phyloP scores from a whole-genome alignment of 64 coral and sea anemone species.

The Pocillopora damicornis region DNA sequence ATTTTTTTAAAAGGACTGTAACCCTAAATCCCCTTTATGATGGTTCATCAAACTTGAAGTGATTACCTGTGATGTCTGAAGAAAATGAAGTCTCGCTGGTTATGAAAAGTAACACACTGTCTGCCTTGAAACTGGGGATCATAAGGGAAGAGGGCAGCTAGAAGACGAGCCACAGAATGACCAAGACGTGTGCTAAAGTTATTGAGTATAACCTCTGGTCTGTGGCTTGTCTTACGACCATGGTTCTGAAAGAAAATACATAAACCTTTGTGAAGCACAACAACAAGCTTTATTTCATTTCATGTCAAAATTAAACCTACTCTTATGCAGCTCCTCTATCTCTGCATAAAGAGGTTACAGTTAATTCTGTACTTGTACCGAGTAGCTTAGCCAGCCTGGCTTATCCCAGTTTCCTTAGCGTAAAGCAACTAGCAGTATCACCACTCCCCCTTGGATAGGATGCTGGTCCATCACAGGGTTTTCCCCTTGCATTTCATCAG shows the following conservation, averaged over 20 bases:
- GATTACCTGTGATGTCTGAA: conserved; percentile 89
- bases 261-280: neutral
- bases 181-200: conserved; percentile 92
- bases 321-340: no score
- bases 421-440: no score
- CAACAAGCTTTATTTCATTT: neutral
- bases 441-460: no score
- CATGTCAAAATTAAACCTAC: no score
- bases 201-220: conserved; percentile 90
- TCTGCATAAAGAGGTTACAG: no score
- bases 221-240: conserved; percentile 77
- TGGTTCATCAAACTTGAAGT: neutral
- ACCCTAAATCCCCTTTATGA: no score
- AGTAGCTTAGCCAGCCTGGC: no score
- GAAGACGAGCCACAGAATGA: conserved; percentile 76
- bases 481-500: no score
- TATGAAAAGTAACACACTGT: conserved; percentile 95
- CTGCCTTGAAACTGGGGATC: conserved; percentile 96
- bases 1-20: no score
- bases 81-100: conserved; percentile 96
- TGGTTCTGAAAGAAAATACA: conserved; percentile 53
- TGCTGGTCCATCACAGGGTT: no score
- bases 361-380: no score
- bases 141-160: conserved; percentile 84
- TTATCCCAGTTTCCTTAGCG: no score